These are phyloP conservation scores for Catharus minimus DNA, from an alignment of 2,113 vertebrate species.

Conservation along the genomic window DNA sequence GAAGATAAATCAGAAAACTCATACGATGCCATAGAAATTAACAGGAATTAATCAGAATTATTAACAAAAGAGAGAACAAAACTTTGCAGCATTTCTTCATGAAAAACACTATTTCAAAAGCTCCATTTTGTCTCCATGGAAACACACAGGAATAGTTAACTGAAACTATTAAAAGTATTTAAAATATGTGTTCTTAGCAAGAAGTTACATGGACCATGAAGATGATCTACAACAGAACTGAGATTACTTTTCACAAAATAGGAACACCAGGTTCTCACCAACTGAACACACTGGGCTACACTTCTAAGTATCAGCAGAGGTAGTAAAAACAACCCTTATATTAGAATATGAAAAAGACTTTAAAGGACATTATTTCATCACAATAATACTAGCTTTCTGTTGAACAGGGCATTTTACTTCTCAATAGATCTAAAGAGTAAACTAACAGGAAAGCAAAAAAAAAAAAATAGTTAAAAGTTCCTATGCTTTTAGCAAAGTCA, in stretches of 20 bases:
- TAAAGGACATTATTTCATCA: not conserved
- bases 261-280: not conserved
- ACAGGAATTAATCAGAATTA: not conserved
- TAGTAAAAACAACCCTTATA: not conserved
- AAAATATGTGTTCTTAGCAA: not conserved
- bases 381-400: not conserved
- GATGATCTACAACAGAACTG: not conserved
- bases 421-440: not conserved
- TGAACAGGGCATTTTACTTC: not conserved
- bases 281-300: not conserved
- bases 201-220: not conserved
- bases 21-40: not conserved
- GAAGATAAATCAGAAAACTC: not conserved
- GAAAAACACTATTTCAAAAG: not conserved
- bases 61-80: not conserved
- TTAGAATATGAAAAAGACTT: not conserved
- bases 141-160: not conserved
- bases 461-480: not conserved
- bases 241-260: not conserved
- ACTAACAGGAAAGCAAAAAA: not conserved
- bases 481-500: not conserved
- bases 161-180: not conserved
- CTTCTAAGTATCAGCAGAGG: not conserved
- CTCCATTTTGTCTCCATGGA: not conserved
- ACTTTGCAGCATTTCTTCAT: not conserved